phyloP scores from a whole-genome alignment of 2,797 vertebrate genomes.

The Crocodylus rhombifer region DNA sequence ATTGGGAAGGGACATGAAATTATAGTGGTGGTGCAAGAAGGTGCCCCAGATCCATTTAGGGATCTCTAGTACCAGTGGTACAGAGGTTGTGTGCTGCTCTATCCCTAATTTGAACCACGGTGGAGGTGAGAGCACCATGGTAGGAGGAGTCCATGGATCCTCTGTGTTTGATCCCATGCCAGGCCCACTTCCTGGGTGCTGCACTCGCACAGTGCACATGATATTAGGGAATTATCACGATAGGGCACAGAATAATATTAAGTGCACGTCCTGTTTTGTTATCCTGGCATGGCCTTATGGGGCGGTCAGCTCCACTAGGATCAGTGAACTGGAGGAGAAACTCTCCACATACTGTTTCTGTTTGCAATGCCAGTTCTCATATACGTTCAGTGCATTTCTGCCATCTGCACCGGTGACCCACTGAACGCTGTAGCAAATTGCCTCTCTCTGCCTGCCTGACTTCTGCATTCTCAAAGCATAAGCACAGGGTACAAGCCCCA shows the following conservation, averaged over 20 bases:
- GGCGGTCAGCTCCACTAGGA: neutral
- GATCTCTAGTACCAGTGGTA: neutral
- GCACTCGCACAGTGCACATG: neutral
- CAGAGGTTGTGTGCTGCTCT: neutral
- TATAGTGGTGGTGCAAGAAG: conserved; percentile 17
- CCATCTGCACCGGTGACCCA: neutral
- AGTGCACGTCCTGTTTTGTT: neutral
- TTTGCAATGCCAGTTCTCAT: conserved; percentile 6
- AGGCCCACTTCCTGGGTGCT: neutral
- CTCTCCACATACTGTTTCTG: neutral
- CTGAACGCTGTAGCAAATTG: neutral
- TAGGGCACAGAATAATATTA: neutral
- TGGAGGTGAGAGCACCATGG: neutral
- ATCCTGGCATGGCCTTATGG: neutral
- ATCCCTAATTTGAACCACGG: neutral
- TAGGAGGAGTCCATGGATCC: neutral
- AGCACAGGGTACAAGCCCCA: neutral
- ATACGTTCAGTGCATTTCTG: neutral
- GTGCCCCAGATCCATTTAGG: conserved; percentile 63
- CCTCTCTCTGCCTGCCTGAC: neutral
- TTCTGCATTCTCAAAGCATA: neutral
- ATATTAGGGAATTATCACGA: neutral
- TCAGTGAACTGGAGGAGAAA: fast-evolving
- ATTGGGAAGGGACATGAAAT: neutral
- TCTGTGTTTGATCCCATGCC: neutral